Base-by-base conservation (phyloP, 2,797 vertebrate genomes). In the Aplochiton taeniatus region DNA sequence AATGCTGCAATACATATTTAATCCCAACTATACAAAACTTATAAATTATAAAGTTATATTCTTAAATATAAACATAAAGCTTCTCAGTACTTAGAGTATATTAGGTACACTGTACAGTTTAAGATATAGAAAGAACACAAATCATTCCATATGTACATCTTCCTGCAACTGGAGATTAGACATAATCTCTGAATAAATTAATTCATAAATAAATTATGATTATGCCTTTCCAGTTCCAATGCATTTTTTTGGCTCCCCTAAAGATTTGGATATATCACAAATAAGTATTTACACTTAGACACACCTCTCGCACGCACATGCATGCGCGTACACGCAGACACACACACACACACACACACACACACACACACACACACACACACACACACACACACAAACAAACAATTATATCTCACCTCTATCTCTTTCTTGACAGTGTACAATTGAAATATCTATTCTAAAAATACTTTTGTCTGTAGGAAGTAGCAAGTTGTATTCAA, bases 151-250 rank as follows among this genome's bases (percentile, higher is more conserved):
- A 31, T 51, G n/a, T 42, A 62, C 20, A 11, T 12, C 45, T 4
- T 51, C 41, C 83, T 72, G 76, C 76, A 76, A 87, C 87, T 63
- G 76, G 67, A 63, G 68, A 16, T 82, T 56, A 72, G 83, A 88
- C 88, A 86, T 75, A 60, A 87, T 87, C 87, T 68, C 80, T 85
- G 87, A 90, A 89, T 89, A 87, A 88, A 84, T 88, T 81, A 86
- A 88, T 88, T 87, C 85, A 86, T 87, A 88, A 88, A 89, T 89
- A 88, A 89, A 90, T 88, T 74, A 84, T 73, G 84, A 88, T 83
- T 74, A 83, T 83, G 85, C 87, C 84, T 81, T 69, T 63, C 82
- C 85, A 83, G 82, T 84, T 70, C 76, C 84, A 82, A 72, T 52
- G 64, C 31, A 61, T 63, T 55, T 76, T 78, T 77, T 79, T 76